Base-by-base conservation (phyloP, 1,140 invertebrate species). In the Magallana angulata region DNA sequence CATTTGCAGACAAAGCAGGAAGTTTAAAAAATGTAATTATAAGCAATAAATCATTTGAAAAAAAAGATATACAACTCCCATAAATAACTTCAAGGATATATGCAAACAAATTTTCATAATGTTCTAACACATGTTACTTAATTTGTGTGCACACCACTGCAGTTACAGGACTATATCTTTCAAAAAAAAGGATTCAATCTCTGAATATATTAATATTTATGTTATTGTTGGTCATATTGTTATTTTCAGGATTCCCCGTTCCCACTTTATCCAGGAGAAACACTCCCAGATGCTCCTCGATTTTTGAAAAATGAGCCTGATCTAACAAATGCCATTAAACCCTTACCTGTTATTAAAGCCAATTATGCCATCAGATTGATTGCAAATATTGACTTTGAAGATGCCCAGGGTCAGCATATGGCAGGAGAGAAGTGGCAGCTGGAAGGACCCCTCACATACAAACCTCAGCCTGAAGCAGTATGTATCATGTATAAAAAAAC, bases 221-320 rank as follows among this genome's bases (percentile, higher is more conserved):
- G 36, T 48, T 48, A 48, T 48, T 48, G 36, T 48, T 48, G 36
- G 36, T 57, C 80, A 56, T 85, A 7, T 81, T 84, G 84, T 60
- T 85, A 57, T 57, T 85, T 92, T 30, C 93, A 95, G 92, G 95
- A 95, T 12, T 71, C 62, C 56, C 95, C 95, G n/a, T 96, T 95
- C 90, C 95, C 95, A 56, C 89, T 96, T 9, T 96, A 95, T 91
- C 95, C 95, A 82, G 95, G 95, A 8, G 95, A 96, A 91, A 80
- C 84, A n/a, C 84, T 95, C 14, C 58, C 84, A 62, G 85, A 87
- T 71, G 93, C 94, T 7, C 81, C 85, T 58, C 81, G 89, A 16
- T 93, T 89, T 87, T 76, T 85, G 59, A 85, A 82, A 71, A 36
- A 84, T 36, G 16, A 82, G 14, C 59, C 48, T 9, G 85, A 92